phyloP scores from a whole-genome alignment of 1,140 invertebrate species.

The Temnothorax longispinosus region DNA sequence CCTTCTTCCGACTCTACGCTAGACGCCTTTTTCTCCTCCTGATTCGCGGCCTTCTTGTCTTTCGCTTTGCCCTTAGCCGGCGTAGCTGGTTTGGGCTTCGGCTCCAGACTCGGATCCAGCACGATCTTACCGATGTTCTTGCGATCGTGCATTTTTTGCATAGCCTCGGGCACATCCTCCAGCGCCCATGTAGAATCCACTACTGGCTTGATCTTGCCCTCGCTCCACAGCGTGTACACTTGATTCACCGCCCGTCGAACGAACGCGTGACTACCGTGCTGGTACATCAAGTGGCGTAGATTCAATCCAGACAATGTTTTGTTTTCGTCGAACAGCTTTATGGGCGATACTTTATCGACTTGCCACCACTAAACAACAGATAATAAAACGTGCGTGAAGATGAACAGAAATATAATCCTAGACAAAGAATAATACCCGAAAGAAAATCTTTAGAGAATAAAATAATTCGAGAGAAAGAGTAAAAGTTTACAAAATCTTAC shows the following conservation, averaged over 20 bases:
- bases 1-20: conserved; percentile 85
- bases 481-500: background rate
- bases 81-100: conserved; percentile 91
- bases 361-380: conserved; percentile 92
- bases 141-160: conserved; percentile 96
- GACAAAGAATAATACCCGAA: background rate
- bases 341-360: conserved; percentile 94
- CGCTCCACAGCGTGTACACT: conserved; percentile 91
- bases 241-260: conserved; percentile 90
- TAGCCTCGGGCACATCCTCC: conserved; percentile 94
- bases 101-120: conserved; percentile 92
- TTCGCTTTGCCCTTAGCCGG: conserved; percentile 90
- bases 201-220: conserved; percentile 92
- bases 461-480: background rate
- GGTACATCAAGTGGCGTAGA: conserved; percentile 93
- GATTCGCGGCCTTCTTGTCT: conserved; percentile 90
- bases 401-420: background rate
- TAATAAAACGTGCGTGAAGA: background rate
- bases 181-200: conserved; percentile 95
- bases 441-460: background rate
- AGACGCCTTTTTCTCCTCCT: conserved; percentile 88
- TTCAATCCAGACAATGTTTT: conserved; percentile 94
- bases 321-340: conserved; percentile 96
- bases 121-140: conserved; percentile 96
- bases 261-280: conserved; percentile 91